A percentile compares a stretch with the other conserved stretches of the same genome.
Conservation (phyloP, 2,113 vertebrate species). For the Lycaon pictus region DNA sequence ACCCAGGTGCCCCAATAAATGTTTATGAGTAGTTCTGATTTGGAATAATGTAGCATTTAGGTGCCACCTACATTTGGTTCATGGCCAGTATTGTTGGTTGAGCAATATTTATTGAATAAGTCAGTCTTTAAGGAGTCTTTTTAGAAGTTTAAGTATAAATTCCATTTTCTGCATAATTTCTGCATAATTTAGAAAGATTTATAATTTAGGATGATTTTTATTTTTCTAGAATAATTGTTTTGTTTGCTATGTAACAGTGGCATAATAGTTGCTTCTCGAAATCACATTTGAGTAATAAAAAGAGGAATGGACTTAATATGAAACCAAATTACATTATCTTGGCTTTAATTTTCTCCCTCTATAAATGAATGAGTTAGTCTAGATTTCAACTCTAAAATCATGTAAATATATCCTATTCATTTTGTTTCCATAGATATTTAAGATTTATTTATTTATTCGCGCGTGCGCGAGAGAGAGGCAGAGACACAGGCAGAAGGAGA, state of each 20-base stretch:
- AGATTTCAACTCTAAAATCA: constrained; percentile 35
- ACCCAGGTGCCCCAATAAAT: not conserved
- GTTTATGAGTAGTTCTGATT: not conserved
- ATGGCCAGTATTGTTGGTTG: not conserved
- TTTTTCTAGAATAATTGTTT: constrained; percentile 17
- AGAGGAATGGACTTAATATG: not conserved
- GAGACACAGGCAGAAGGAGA: no score
- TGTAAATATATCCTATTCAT: not conserved
- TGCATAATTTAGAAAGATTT: not conserved
- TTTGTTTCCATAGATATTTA: not conserved
- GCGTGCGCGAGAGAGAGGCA: no score
- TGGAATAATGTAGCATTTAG: not conserved
- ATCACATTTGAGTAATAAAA: not conserved
- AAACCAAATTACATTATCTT: not conserved
- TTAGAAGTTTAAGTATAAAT: not conserved
- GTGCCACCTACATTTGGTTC: not conserved
- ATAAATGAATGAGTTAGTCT: not conserved
- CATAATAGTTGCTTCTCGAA: not conserved
- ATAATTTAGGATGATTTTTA: constrained; percentile 33
- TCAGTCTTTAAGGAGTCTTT: not conserved
- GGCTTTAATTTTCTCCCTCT: not conserved
- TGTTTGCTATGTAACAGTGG: not conserved
- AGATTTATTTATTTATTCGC: no score
- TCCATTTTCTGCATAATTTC: constrained; percentile 27
- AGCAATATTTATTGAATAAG: constrained; percentile 7